These are phyloP conservation scores for Serilophus lunatus DNA, from an alignment of 2,113 vertebrate genomes.

Conservation along the genomic window DNA sequence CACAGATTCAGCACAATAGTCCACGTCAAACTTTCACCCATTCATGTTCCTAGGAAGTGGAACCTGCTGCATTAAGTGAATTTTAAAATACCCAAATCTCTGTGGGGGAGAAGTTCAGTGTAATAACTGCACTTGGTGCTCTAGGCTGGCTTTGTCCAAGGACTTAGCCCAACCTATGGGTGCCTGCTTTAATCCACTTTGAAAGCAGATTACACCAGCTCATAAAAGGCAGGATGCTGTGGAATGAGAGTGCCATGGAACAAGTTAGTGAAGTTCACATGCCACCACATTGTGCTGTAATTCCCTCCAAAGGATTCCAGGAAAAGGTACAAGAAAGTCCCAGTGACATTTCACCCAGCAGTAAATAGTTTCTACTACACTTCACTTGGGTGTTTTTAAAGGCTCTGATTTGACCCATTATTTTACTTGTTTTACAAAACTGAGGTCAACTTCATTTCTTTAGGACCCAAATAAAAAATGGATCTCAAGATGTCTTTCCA, in stretches of 20 bases:
- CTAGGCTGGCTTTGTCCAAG: background rate
- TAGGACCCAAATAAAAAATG: background rate
- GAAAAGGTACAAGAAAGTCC: background rate
- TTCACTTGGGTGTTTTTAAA: background rate
- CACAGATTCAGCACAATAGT: background rate
- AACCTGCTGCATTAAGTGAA: rapidly evolving
- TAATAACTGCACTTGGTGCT: background rate
- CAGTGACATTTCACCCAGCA: background rate
- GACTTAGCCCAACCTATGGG: background rate
- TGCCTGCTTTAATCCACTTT: background rate
- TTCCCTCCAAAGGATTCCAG: background rate
- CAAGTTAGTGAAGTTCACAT: background rate
- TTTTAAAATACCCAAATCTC: background rate
- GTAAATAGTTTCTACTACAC: background rate
- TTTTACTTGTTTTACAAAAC: background rate
- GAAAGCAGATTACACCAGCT: background rate
- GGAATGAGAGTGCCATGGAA: background rate
- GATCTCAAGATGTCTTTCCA: background rate
- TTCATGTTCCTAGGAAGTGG: background rate
- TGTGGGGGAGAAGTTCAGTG: background rate
- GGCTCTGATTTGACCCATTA: background rate
- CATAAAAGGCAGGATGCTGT: background rate
- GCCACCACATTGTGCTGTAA: background rate
- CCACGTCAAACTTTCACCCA: background rate
- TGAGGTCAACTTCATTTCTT: background rate